phyloP scores from a whole-genome alignment of 2,797 vertebrate genomes.

The Anabas testudineus region DNA sequence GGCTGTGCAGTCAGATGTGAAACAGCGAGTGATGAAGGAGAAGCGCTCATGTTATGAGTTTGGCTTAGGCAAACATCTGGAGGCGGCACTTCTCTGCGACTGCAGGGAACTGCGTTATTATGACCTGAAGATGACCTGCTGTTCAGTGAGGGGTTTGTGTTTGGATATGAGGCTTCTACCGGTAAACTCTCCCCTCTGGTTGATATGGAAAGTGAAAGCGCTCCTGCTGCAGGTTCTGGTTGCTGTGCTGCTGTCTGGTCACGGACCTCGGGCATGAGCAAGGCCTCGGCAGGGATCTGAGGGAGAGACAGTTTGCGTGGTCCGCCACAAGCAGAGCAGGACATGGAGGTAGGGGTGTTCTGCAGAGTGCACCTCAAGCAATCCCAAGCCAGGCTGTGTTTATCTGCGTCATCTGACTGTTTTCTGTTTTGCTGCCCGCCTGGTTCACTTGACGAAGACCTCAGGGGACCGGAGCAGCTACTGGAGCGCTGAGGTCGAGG shows the following conservation, averaged over 20 bases:
- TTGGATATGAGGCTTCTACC: slow-evolving; percentile 39
- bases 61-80: slow-evolving; percentile 42
- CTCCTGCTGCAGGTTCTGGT: slow-evolving; percentile 6
- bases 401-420: not conserved
- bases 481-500: slow-evolving; percentile 58
- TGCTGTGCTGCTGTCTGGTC: slow-evolving; percentile 25
- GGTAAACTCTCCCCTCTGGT: slow-evolving; percentile 46
- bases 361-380: slow-evolving; percentile 87
- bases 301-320: slow-evolving; percentile 91
- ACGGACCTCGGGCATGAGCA: slow-evolving; percentile 83
- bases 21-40: slow-evolving; percentile 69
- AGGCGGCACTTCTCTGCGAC: slow-evolving; percentile 88
- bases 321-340: slow-evolving; percentile 90
- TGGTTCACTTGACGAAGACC: not conserved
- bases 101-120: slow-evolving; percentile 85
- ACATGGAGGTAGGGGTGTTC: slow-evolving; percentile 88
- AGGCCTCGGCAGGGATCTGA: slow-evolving; percentile 87
- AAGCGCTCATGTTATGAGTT: slow-evolving; percentile 75
- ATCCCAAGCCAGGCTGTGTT: slow-evolving; percentile 46
- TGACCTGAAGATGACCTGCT: not conserved
- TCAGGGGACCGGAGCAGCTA: slow-evolving; percentile 62
- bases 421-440: not conserved
- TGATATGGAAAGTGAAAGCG: slow-evolving; percentile 38
- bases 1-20: slow-evolving; percentile 83
- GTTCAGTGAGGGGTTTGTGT: slow-evolving; percentile 25